phyloP scores from a whole-genome alignment of 2,888 invertebrate species.

The Empis stercorea region DNA sequence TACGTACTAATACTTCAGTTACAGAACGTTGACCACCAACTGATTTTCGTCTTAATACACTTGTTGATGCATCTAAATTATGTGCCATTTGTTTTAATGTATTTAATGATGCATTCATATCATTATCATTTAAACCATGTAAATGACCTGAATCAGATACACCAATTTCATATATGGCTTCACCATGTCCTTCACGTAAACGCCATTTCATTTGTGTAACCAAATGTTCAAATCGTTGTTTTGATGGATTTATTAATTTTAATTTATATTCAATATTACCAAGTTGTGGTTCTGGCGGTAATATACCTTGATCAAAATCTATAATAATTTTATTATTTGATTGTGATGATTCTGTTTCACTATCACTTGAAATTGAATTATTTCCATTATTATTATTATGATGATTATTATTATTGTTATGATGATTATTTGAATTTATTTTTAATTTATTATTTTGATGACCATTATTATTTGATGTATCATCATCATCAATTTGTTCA shows the following conservation, averaged over 20 bases:
- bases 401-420: not conserved
- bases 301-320: slow-evolving; percentile 47
- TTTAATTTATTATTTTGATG: not conserved
- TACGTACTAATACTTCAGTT: slow-evolving; percentile 79
- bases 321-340: slow-evolving; percentile 30
- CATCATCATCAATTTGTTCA: not conserved
- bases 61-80: slow-evolving; percentile 70
- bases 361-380: slow-evolving; percentile 16
- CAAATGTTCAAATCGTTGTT: slow-evolving; percentile 84
- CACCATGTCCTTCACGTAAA: slow-evolving; percentile 87
- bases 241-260: slow-evolving; percentile 83
- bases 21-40: slow-evolving; percentile 47
- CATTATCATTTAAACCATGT: slow-evolving; percentile 67
- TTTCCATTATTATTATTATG: slow-evolving; percentile 14
- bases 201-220: slow-evolving; percentile 99
- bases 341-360: slow-evolving; percentile 18
- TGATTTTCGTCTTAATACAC: slow-evolving; percentile 54
- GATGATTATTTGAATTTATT: not conserved
- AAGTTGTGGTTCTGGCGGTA: slow-evolving; percentile 85
- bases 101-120: slow-evolving; percentile 74
- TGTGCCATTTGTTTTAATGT: slow-evolving; percentile 82
- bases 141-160: slow-evolving; percentile 82
- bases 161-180: slow-evolving; percentile 95
- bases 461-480: not conserved
- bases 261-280: slow-evolving; percentile 96